Base-by-base conservation (phyloP, 2,797 vertebrate species). In the Otolemur crassicaudatus region DNA sequence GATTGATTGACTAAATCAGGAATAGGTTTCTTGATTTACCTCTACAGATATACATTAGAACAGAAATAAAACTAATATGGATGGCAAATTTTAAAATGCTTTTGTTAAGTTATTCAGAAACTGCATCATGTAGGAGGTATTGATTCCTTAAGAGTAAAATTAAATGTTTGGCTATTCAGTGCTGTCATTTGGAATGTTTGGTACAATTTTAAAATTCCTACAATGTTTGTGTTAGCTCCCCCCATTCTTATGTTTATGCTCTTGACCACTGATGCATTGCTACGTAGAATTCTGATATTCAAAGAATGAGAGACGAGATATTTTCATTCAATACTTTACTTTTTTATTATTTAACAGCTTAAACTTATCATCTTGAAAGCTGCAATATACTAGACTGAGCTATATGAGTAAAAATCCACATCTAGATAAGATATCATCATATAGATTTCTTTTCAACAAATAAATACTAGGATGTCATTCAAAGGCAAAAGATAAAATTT, bases 271-370 rank as follows among this genome's bases (percentile, higher is more conserved):
- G 76, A 94, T 94, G 5, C 76, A 72, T 5, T 76, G 29, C 3
- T 94, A 5, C 40, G 49, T 56, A 81, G 16, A 85, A 69, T 53
- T 88, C 27, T 94, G 22, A 53, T 91, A 70, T 88, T 93, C 93
- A 65, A 93, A 84, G 87, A 81, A 81, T 46, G 19, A 97, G 82
- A 88, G 76, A 20, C 19, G 37, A 13, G 11, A 1, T 83, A 73
- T 22, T 97, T 95, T 56, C 14, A 86, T 23, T 80, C 81, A 86
- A 69, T 56, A 70, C 5, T 87, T 94, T 90, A 81, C 14, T 85
- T 93, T 89, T 49, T 75, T 53, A 61, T 86, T 73, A 53, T 58
- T 88, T 70, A 91, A 89, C 23, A 86, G 23, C 23, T 76, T 80
- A 88, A 67, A 29, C 10, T 84, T 58, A 29, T 69, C 10, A 40